Evolutionary conservation across 1,140 invertebrate genomes (phyloP), one percentile per base, ranked within the genome.

Genomic region (Lutraria rhynchaena): DNA sequence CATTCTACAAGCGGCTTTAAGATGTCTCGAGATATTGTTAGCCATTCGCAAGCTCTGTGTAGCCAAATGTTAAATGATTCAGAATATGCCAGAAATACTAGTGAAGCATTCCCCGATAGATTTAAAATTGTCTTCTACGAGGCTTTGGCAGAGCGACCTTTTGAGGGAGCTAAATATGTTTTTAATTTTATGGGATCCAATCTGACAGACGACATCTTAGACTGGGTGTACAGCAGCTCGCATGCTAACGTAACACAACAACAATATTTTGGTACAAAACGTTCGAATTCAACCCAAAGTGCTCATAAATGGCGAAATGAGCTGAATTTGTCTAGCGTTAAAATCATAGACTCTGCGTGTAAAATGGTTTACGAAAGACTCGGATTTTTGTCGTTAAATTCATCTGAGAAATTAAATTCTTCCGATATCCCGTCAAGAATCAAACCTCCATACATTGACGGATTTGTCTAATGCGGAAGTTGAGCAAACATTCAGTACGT

Each of bases 121-220:
- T 29, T 67, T 0, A 67, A 49, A 31, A 37, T 46, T 1, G 63
- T 67, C 13, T 46, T 67, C 19, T 67, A 67, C 37, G 63, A 67
- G 31, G 35, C 41, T n/a, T 33, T 67, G 19, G 63, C 63, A 9
- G 44, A 49, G 49, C 24, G 9, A 2, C 44, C 63, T 0, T 15
- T 49, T 29, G 63, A 49, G 19, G 63, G 63, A 9, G 63, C 37
- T n/a, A 44, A 67, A 7, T 67, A 29, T 67, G 15, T 67, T 5
- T 46, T 49, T 49, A 49, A n/a, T 27, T 67, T 67, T 67, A 22
- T 67, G 3, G 41, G 31, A 7, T 27, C 44, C 27, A 49, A 46
- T 17, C 19, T 67, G 19, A 67, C 63, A 11, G n/a, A 31, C 9
- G 17, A 49, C 19, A 24, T 49, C 0, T 19, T 3, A 5, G 33